Evolutionary conservation across 2,113 vertebrate species (phyloP).

Genomic region (Tricholaema leucomelas): DNA sequence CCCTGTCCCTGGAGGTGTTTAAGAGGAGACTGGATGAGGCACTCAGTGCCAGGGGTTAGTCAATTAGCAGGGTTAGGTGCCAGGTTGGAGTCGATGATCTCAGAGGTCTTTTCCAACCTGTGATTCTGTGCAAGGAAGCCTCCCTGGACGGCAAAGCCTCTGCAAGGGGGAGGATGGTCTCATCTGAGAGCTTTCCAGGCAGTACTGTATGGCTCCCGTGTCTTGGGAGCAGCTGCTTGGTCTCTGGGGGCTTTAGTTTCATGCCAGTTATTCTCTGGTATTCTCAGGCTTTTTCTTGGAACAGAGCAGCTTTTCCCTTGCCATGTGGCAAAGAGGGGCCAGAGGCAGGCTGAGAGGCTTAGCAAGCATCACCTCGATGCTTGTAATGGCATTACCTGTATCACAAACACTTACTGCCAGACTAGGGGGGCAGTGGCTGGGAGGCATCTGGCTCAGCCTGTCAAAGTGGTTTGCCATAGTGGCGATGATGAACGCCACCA

Average conservation of each 20-base stretch:
- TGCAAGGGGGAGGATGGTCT: background rate
- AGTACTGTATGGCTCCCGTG: background rate
- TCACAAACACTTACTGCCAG: background rate
- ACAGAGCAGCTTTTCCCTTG: background rate
- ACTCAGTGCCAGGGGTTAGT: too few relatives aligned
- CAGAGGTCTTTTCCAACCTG: too few relatives aligned
- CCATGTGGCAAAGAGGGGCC: background rate
- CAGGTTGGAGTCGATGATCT: too few relatives aligned
- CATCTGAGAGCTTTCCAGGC: background rate
- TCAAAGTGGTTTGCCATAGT: background rate
- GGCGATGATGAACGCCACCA: background rate
- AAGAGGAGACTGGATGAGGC: too few relatives aligned
- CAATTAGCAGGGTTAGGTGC: too few relatives aligned
- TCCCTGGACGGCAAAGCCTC: background rate
- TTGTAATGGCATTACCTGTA: background rate
- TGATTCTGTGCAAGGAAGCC: background rate
- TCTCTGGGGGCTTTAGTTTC: background rate
- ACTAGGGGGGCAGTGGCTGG: background rate
- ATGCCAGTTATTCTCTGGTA: background rate
- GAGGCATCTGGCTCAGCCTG: background rate
- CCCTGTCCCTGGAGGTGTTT: too few relatives aligned
- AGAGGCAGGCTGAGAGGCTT: background rate
- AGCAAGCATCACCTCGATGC: background rate
- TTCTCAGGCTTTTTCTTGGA: background rate
- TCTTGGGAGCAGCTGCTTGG: background rate